phyloP scores from a whole-genome alignment of 2,888 invertebrate species.

The Cheilosia vulpina region DNA sequence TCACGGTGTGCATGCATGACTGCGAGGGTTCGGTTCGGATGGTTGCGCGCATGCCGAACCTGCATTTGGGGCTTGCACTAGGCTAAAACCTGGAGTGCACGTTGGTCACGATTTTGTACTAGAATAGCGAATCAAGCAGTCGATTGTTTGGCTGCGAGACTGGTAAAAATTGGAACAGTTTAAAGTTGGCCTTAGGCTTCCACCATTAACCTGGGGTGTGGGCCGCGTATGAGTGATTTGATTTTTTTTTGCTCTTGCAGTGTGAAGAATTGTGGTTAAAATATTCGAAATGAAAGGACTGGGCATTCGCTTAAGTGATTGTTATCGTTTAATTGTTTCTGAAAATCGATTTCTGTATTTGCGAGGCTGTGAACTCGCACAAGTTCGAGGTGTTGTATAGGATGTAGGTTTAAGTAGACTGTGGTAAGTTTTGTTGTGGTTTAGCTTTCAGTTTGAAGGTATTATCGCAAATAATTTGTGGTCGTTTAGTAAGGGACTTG shows the following conservation, averaged over 20 bases:
- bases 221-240: constrained; percentile 14
- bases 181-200: constrained; percentile 51
- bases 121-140: constrained; percentile 29
- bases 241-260: background rate
- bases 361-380: background rate
- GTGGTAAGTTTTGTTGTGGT: too few species aligned
- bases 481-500: too few species aligned
- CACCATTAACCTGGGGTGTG: constrained; percentile 36
- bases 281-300: constrained; percentile 58
- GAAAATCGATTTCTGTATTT: constrained; percentile 14
- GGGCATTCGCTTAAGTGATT: constrained; percentile 38
- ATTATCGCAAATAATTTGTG: too few species aligned
- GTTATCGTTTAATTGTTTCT: constrained; percentile 65
- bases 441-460: too few species aligned
- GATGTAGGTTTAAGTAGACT: too few species aligned
- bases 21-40: constrained; percentile 25
- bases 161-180: constrained; percentile 54
- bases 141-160: constrained; percentile 28
- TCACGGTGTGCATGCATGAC: constrained; percentile 57
- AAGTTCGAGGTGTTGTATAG: too few species aligned
- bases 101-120: constrained; percentile 66
- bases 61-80: constrained; percentile 35
- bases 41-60: constrained; percentile 44
- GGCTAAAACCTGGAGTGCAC: constrained; percentile 57
- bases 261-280: background rate